Conservation (phyloP, 2,797 vertebrate genomes). For the Helarctos malayanus region DNA sequence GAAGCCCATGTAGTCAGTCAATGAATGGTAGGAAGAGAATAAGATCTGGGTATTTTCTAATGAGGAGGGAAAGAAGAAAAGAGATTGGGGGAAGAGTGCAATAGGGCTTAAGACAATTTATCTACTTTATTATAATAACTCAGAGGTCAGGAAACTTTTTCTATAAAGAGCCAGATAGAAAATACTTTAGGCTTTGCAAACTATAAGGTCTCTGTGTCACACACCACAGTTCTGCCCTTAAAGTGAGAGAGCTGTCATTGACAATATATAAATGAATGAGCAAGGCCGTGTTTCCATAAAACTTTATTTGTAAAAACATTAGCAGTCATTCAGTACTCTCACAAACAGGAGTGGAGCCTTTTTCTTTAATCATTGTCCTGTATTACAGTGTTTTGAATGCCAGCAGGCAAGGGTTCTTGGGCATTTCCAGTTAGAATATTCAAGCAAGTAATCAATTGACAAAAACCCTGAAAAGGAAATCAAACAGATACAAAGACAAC, state of each 20-base stretch:
- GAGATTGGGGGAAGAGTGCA: neutral
- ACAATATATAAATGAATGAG: neutral
- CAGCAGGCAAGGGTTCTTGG: accelerated
- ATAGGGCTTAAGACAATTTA: neutral
- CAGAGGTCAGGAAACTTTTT: neutral
- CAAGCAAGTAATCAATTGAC: neutral
- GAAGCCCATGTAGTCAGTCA: neutral
- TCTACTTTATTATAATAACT: neutral
- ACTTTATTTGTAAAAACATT: neutral
- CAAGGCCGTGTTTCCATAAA: neutral
- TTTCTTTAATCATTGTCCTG: neutral
- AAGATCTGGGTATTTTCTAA: neutral
- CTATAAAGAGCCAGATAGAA: neutral
- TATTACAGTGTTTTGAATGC: neutral
- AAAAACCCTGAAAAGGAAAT: neutral
- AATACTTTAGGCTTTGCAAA: conserved; percentile 22
- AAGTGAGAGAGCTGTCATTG: neutral
- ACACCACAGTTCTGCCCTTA: neutral
- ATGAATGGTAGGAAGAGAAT: neutral
- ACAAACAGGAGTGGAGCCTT: neutral
- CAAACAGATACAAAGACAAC: neutral
- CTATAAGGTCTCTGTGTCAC: neutral
- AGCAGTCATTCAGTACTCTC: neutral
- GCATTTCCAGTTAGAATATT: neutral
- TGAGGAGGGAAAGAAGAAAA: neutral